A percentile compares a stretch with the other conserved stretches of the same genome.
Evolutionary conservation across 2,888 invertebrate species (phyloP).

Genomic region (Candidula unifasciata): DNA sequence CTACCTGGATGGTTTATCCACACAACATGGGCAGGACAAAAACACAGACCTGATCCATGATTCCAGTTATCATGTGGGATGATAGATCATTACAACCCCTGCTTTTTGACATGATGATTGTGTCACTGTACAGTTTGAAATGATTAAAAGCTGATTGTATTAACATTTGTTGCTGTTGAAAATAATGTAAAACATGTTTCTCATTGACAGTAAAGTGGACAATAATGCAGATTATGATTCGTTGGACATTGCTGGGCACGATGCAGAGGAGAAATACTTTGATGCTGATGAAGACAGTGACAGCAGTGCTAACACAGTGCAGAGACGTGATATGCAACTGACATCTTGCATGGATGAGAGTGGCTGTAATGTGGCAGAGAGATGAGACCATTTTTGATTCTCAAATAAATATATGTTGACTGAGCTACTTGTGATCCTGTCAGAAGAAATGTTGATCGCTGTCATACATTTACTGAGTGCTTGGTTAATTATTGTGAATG

Average conservation of each 20-base stretch:
- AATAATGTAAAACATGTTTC: conserved; percentile 18
- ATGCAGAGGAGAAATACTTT: conserved; percentile 94
- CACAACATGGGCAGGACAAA: no score
- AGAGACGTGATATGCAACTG: neutral
- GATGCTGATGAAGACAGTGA: conserved; percentile 82
- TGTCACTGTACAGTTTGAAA: no score
- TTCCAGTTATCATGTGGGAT: no score
- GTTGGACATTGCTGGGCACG: conserved; percentile 85
- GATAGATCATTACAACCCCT: no score
- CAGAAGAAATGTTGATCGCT: neutral
- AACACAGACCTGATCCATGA: no score
- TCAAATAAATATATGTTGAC: no score
- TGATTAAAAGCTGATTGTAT: no score
- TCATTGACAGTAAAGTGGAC: conserved; percentile 83
- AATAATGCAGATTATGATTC: conserved; percentile 89
- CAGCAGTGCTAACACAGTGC: neutral
- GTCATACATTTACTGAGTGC: neutral
- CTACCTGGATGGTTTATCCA: no score
- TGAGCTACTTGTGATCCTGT: no score
- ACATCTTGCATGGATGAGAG: neutral
- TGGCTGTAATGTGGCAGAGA: neutral
- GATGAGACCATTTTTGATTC: neutral
- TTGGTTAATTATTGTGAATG: neutral
- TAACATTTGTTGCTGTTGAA: neutral
- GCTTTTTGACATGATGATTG: no score